Percentiles rank a stretch among this genome's conserved stretches.
These are phyloP conservation scores for Hemaris fuciformis DNA, from an alignment of 2,888 invertebrate genomes.

Conservation along the genomic window DNA sequence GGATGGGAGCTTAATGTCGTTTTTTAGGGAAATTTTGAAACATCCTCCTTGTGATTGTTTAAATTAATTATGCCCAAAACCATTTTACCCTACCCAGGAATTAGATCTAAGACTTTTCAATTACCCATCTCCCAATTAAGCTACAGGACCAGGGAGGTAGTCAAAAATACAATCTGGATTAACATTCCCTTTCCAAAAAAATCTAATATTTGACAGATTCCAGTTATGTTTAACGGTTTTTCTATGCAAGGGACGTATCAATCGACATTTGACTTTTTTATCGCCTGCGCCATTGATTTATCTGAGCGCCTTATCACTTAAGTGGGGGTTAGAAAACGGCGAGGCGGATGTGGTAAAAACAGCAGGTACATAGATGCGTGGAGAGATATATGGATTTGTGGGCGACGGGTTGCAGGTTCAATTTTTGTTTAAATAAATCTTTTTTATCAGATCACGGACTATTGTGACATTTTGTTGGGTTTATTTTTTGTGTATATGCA, in stretches of 20 bases:
- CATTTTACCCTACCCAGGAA: too few species aligned
- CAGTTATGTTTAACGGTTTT: neutral
- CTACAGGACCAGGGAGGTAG: too few species aligned
- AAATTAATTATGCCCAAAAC: too few species aligned
- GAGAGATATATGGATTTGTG: slow-evolving; percentile 8
- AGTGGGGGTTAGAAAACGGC: neutral
- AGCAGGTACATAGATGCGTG: slow-evolving; percentile 4
- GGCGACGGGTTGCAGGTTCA: slow-evolving; percentile 4
- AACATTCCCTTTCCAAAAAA: neutral
- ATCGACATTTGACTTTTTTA: neutral
- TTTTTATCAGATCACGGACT: neutral
- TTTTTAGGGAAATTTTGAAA: too few species aligned
- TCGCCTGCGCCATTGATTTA: neutral
- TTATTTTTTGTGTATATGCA: neutral
- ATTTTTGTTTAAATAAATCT: neutral
- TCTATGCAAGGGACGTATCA: neutral
- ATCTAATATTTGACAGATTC: neutral
- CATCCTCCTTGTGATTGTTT: too few species aligned
- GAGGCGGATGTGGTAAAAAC: neutral
- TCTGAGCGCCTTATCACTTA: neutral
- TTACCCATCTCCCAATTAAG: too few species aligned
- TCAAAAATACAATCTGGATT: too few species aligned
- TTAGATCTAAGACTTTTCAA: too few species aligned
- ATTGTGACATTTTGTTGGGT: neutral
- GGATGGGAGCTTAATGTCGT: too few species aligned